Conservation (phyloP, 1,140 invertebrate species). For the Penaeus vannamei region DNA sequence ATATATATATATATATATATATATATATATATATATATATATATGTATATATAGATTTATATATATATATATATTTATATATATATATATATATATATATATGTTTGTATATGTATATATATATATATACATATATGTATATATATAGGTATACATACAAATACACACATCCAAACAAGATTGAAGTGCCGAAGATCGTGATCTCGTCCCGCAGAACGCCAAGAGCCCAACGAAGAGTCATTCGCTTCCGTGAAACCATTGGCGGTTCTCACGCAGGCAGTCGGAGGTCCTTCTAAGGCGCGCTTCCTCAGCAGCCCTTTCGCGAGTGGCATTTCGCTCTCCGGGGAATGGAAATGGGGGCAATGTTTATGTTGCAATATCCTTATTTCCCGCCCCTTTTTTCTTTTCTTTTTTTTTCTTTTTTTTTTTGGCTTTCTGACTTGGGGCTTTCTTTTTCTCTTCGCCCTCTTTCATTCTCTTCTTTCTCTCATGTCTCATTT, state of each 20-base stretch:
- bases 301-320: too few relatives aligned
- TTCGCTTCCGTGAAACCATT: too few relatives aligned
- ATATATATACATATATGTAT: background rate
- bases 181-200: too few relatives aligned
- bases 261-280: too few relatives aligned
- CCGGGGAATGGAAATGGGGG: too few relatives aligned
- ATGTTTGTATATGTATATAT: background rate
- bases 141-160: background rate
- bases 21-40: background rate
- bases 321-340: too few relatives aligned
- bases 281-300: too few relatives aligned
- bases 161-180: too few relatives aligned
- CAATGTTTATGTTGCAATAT: too few relatives aligned
- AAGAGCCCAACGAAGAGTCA: too few relatives aligned
- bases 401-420: background rate
- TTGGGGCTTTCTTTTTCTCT: background rate
- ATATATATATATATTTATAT: background rate
- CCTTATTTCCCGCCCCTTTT: background rate
- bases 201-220: too few relatives aligned
- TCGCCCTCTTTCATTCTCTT: background rate
- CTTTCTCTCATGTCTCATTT: background rate
- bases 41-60: background rate
- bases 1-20: conserved; percentile 17
- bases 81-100: background rate
- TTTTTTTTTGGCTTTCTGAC: background rate